A percentile compares a stretch with the other conserved stretches of the same genome.
Evolutionary conservation across 2,888 invertebrate genomes (phyloP).

Genomic region (Euproctis similis): DNA sequence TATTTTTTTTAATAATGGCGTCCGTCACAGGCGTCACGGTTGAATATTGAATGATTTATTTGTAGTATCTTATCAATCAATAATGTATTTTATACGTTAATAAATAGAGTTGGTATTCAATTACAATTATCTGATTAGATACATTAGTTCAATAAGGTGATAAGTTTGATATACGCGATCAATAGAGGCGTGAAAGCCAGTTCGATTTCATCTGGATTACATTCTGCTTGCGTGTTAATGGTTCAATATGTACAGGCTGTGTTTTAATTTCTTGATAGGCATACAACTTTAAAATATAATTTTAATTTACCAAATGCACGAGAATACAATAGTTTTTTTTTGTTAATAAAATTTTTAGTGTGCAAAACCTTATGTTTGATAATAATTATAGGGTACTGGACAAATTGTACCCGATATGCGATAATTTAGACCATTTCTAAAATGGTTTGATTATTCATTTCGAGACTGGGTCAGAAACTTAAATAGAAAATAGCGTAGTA

Average conservation of each 20-base stretch:
- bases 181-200: constrained; percentile 43
- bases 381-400: no score
- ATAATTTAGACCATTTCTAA: no score
- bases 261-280: no score
- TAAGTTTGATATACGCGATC: constrained; percentile 43
- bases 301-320: no score
- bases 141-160: constrained; percentile 36
- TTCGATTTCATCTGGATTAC: constrained; percentile 26
- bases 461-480: no score
- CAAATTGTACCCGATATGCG: no score
- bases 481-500: no score
- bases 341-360: no score
- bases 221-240: constrained; percentile 2
- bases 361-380: no score
- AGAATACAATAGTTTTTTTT: no score
- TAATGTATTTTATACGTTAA: constrained; percentile 26
- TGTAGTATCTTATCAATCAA: constrained; percentile 27
- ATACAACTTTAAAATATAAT: no score
- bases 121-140: constrained; percentile 21
- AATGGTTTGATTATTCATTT: no score
- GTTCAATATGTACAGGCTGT: constrained; percentile 1
- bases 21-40: constrained; percentile 54
- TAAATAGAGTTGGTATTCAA: constrained; percentile 30
- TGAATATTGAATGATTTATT: constrained; percentile 56
- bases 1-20: constrained; percentile 36